Base-by-base conservation (phyloP, 2,797 vertebrate genomes). In the Catostomus latipinnis region DNA sequence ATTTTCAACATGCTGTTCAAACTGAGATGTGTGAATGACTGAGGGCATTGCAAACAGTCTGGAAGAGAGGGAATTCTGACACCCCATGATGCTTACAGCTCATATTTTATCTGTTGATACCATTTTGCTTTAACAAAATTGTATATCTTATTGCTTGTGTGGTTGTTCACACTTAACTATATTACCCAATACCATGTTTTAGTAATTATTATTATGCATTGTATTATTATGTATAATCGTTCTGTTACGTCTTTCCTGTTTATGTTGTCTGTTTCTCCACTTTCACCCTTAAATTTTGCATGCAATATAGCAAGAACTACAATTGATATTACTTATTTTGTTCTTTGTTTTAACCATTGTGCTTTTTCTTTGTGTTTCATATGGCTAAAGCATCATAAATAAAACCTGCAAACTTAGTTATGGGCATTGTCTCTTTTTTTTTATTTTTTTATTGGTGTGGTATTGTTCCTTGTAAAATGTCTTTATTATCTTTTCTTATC, bases 21-120 rank as follows among this genome's bases (percentile, higher is more conserved):
- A 66, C 13, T 52, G 52, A 43, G 46, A 11, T 71, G 62, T 80
- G 18, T 56, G 13, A 34, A 78, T 6, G 75, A 88, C 83, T 78
- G 81, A 78, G 83, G 87, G 85, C 78, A 58, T 4, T 71, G 61
- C 61, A 13, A 81, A 45, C 45, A 34, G 34, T 60, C 14, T 5
- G 18, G 18, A 53, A 45, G 11, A 81, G 54, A 72, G 1, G 48
- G 10, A 14, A 46, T 14, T 81, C 86, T 4, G 9, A 14, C 22
- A 43, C 13, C n/a, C 6, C 34, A 18, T 12, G 1, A 62, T 49
- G 6, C 22, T 50, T 65, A 34, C 34, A 58, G 46, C 34, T 34
- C 34, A 34, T 34, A 34, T 34, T 34, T 34, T 34, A 34, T 34
- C 34, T 34, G 34, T 34, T 4, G 34, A 34, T 34, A 34, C 34